A percentile compares a stretch with the other conserved stretches of the same genome.
Conservation (phyloP, 1,140 invertebrate species). For the Ephestia elutella region DNA sequence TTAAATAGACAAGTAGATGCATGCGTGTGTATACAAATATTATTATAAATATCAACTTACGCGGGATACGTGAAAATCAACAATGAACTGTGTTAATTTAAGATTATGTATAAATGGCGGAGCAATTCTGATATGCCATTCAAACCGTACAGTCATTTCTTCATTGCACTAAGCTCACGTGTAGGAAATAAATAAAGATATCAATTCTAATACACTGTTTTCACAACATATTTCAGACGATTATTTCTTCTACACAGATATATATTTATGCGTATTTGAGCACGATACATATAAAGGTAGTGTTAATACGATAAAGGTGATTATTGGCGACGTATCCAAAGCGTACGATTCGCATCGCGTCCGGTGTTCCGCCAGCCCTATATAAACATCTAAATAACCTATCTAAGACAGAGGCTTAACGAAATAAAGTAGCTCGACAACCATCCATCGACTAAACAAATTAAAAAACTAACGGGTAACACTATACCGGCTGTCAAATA, state of each 20-base stretch:
- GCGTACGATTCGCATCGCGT: conserved; percentile 8
- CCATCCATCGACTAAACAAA: conserved; percentile 48
- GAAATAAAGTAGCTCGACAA: conserved; percentile 45
- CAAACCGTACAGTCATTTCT: conserved; percentile 6
- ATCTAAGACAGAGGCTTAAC: conserved; percentile 62
- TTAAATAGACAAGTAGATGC: conserved; percentile 56
- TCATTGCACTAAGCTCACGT: conserved; percentile 1
- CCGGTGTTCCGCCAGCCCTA: conserved; percentile 37
- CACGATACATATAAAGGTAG: conserved; percentile 20
- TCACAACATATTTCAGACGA: conserved; percentile 7
- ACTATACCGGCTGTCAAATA: background rate
- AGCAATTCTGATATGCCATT: conserved; percentile 32
- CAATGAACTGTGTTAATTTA: conserved; percentile 12
- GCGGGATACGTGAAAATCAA: conserved; percentile 7
- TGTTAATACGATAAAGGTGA: background rate
- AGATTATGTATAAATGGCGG: conserved; percentile 23
- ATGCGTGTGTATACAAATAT: conserved; percentile 27
- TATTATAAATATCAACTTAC: conserved; percentile 6
- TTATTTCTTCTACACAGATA: conserved; percentile 7
- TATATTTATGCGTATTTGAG: conserved; percentile 23
- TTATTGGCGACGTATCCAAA: conserved; percentile 1
- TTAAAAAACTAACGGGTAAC: conserved; percentile 29
- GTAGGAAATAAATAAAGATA: conserved; percentile 1
- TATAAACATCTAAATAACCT: conserved; percentile 66
- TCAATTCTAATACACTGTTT: background rate